Base-by-base conservation (phyloP, 2,797 vertebrate genomes). In the Gambusia yucatana region DNA sequence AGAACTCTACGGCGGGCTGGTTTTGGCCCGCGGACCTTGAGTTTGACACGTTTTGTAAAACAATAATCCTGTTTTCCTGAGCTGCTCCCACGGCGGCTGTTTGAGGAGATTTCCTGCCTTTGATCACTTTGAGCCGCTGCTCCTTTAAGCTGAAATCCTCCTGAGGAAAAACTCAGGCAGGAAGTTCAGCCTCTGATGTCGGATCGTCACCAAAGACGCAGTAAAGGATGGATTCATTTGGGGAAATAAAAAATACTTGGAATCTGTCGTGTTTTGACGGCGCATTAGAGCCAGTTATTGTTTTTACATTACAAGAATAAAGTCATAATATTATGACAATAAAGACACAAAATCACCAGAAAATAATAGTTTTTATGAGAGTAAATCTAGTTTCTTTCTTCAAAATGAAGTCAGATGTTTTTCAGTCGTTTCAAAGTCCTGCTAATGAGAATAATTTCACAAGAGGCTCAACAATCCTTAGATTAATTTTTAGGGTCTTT, bases 61-160 rank as follows among this genome's bases (percentile, higher is more conserved):
- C 61, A 74, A 50, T 69, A 57, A 30, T 57, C 81, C 76, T 65
- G 55, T 81, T 50, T 50, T 77, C 77, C 78, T 89, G 76, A 83
- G 87, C 79, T 17, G 13, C 78, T 89, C 14, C 4, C 70, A 65
- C 82, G 77, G 84, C 72, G 86, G 50, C 44, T 1, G 82, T 43
- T 80, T 76, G 67, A 87, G 84, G 83, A 90, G 85, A 86, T 83
- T 85, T 89, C 77, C 79, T 81, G 83, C 75, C 86, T 91, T 91
- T 91, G 82, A 92, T 90, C 4, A 30, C 75, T 79, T 72, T 72
- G 76, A 87, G 85, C 82, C 82, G 82, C 87, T 65, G 79, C 81
- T 84, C 61, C 84, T 87, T 73, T 59, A 30, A 86, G 72, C 76
- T 77, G 76, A 89, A 73, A 74, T 80, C 63, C 71, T 80, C 63